Conservation (phyloP, 2,888 invertebrate species). For the Melieria crassipennis region DNA sequence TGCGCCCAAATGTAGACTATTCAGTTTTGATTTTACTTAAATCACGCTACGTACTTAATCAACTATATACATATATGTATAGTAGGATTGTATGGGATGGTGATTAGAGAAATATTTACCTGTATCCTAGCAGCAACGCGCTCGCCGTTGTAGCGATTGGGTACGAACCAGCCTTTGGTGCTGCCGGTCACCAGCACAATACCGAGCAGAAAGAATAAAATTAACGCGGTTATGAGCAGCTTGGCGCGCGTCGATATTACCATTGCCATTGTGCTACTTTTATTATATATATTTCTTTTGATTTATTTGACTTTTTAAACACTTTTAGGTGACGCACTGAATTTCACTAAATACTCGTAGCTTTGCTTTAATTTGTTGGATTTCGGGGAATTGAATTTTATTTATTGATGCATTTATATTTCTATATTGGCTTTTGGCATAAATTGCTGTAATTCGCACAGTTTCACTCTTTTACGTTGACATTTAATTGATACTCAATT, state of each 20-base stretch:
- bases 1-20: too few species aligned
- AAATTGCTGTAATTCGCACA: too few species aligned
- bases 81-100: neutral
- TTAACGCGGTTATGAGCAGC: conserved; percentile 71
- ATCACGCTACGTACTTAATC: too few species aligned
- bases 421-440: too few species aligned
- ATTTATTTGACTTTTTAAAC: neutral
- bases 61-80: too few species aligned
- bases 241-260: conserved; percentile 73
- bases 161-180: conserved; percentile 73
- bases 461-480: too few species aligned
- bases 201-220: conserved; percentile 70
- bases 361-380: neutral
- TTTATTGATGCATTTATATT: neutral
- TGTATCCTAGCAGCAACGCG: conserved; percentile 70
- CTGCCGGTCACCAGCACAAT: conserved; percentile 70
- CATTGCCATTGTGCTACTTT: conserved; percentile 69
- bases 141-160: conserved; percentile 68
- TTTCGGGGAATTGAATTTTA: neutral
- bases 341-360: neutral
- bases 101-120: conserved; percentile 60
- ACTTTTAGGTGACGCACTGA: neutral
- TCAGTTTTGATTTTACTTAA: too few species aligned
- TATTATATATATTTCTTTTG: neutral
- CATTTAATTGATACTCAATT: too few species aligned